Evolutionary conservation across 2,113 vertebrate genomes (phyloP), one percentile per base, ranked within the genome.

Genomic region (Eurystomus gularis): DNA sequence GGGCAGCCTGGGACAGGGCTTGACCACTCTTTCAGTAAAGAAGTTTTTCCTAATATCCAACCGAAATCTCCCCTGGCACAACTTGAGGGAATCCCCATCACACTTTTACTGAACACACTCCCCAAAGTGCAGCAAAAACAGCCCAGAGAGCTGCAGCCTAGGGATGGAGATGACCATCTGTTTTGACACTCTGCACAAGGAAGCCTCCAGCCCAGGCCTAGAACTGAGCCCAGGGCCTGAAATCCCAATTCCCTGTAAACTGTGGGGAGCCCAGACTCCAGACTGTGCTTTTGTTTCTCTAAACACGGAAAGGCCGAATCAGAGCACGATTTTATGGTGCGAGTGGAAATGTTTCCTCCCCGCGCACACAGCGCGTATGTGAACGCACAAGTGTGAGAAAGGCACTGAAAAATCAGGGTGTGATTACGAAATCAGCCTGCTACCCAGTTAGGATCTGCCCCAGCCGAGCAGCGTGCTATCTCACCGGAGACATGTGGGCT

Each of bases 351-450:
- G 81, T 73, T 82, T 75, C 89, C 87, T 85, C 55, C 62, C 69
- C 3, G 11, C 82, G 85, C 82, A 52, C 90, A 80, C 4, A 46
- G 69, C 5, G 1, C 6, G 42, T 29, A 16, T 57, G 73, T 69
- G 85, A 69, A 69, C 0, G n/a, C 91, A 86, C 5, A 13, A 91
- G 88, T 46, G 78, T 86, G 92, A 95, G 94, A 94, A 94, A 73
- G 85, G 9, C 62, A 28, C 54, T 24, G 87, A 69, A 93, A 97
- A 88, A 37, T 52, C 86, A 93, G 95, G 92, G 77, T 65, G 48
- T 0, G 35, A 58, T 88, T 69, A 54, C 37, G 94, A 70, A 85
- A 95, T 7, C 5, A 6, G 29, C 86, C 7, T 3, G 48, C 80
- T 29, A 37, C 82, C 79, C 76, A 88, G 51, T 73, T n/a, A 3